Evolutionary conservation across 2,888 invertebrate genomes (phyloP).

Genomic region (Iselma pallidipennis): DNA sequence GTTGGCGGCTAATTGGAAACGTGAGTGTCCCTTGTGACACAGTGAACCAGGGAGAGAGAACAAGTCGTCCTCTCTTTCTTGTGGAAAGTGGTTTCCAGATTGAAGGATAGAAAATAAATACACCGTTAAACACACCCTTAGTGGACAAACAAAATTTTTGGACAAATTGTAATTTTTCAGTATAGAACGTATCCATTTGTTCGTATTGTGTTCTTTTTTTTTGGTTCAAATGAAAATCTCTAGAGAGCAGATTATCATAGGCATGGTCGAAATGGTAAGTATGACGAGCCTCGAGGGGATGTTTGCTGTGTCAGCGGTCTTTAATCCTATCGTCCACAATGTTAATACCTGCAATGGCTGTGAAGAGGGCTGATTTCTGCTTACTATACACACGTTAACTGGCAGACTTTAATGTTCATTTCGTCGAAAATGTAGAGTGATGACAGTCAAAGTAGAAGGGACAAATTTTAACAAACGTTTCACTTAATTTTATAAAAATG

Average conservation of each 20-base stretch:
- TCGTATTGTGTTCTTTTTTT: neutral
- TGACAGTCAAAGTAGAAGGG: no score
- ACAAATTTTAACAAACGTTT: no score
- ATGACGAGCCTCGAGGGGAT: constrained; percentile 23
- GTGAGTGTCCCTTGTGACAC: constrained; percentile 11
- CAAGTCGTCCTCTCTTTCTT: neutral
- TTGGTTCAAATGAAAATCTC: neutral
- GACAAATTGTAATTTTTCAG: no score
- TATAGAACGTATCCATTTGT: neutral
- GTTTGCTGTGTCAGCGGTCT: constrained; percentile 28
- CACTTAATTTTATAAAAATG: no score
- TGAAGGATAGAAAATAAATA: neutral
- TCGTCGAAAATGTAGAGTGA: no score
- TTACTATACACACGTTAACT: constrained; percentile 4
- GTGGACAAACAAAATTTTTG: no score
- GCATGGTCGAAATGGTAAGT: neutral
- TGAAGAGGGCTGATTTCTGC: no score
- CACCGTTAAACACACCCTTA: no score
- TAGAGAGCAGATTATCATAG: neutral
- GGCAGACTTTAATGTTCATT: constrained; percentile 8
- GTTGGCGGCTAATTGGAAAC: constrained; percentile 13
- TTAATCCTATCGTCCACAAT: constrained; percentile 28
- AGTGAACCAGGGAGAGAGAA: neutral
- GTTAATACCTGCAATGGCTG: constrained; percentile 29
- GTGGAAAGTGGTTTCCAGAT: neutral